Evolutionary conservation across 2,888 invertebrate species (phyloP).

Genomic region (Yponomeuta evonymella): DNA sequence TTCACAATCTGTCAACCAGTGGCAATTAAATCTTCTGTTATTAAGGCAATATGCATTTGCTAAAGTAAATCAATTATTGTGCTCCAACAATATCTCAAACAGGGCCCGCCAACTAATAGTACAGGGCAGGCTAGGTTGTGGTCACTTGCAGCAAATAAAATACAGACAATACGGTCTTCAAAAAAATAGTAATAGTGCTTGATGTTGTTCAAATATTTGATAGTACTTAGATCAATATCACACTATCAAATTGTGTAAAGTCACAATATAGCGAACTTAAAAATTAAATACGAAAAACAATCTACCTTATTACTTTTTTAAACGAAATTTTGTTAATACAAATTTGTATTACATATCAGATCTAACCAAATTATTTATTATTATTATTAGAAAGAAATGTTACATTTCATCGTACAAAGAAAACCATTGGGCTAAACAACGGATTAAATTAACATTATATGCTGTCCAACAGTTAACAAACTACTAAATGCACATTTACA

Average conservation of each 20-base stretch:
- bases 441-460: conserved; percentile 9
- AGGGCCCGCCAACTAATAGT: conserved; percentile 40
- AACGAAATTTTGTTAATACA: not conserved
- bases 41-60: conserved; percentile 60
- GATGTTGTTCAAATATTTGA: conserved; percentile 1
- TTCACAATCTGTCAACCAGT: conserved; percentile 66
- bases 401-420: not conserved
- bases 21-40: conserved; percentile 64
- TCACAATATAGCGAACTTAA: conserved; percentile 4
- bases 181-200: not conserved
- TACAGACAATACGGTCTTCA: not conserved
- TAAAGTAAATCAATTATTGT: conserved; percentile 67
- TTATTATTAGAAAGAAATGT: not conserved
- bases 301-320: conserved; percentile 1
- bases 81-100: conserved; percentile 25
- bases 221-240: not conserved
- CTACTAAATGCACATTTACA: conserved; percentile 68
- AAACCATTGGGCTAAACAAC: not conserved
- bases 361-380: not conserved
- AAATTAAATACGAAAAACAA: not conserved
- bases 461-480: conserved; percentile 59
- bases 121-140: conserved; percentile 43
- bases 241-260: conserved; percentile 9
- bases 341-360: conserved; percentile 3
- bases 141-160: not conserved